Evolutionary conservation across 2,888 invertebrate species (phyloP), one percentile per base, ranked within the genome.

Genomic region (Brachyptera putata): DNA sequence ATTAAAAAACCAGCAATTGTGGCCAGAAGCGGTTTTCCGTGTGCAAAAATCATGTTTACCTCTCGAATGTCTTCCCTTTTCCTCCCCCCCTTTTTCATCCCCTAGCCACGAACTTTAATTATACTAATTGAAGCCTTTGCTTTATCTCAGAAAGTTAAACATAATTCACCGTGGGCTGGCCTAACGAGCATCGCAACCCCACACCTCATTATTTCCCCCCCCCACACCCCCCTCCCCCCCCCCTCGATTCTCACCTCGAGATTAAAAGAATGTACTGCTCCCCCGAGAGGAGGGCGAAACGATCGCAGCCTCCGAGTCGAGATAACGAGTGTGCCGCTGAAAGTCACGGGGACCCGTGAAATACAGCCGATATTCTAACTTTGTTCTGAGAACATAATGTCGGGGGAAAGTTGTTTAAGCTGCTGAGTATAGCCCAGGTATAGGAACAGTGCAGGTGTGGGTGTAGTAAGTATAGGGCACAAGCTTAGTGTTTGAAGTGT

Each of bases 71-170:
- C 58, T 60, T 48, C 41, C 49, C 39, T 24, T 26, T n/a, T 30
- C 53, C 30, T 50, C 37, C 25, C 55, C 34, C 9, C 18, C 26
- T n/a, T 46, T 46, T 21, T 16, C 48, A 49, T 24, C 43, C 39
- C 25, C 34, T 14, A 5, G 36, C 48, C 49, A 21, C 14, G 22
- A 24, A 30, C 25, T 49, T 39, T 60, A 57, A 41, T 60, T 60
- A 43, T 55, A 39, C 56, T 56, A 57, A 41, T 56, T 58, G 58
- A 58, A 58, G 58, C 25, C 58, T 58, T 41, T 58, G 48, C 48
- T 58, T 49, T 34, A 58, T 49, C 58, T 49, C 36, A 36, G 37
- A 22, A 49, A 37, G 48, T 22, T 21, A n/a, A 37, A 37, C 58
- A 58, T 58, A 48, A 58, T 58, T 58, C 58, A 58, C 21, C 49